These are phyloP conservation scores for Prenolepis imparis DNA, from an alignment of 2,888 invertebrate species.

Conservation along the genomic window DNA sequence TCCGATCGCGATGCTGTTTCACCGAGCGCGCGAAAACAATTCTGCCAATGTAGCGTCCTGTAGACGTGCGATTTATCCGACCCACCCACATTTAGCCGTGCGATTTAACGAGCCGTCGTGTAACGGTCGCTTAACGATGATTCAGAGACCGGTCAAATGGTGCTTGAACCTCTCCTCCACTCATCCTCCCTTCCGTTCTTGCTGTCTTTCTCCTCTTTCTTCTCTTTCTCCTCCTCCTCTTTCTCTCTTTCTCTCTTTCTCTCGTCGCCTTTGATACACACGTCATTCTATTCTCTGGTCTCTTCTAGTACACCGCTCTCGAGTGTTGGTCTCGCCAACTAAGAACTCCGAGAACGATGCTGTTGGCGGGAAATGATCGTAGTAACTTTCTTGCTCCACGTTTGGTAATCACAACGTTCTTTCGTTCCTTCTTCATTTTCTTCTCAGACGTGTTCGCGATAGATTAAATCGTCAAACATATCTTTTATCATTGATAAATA, in stretches of 20 bases:
- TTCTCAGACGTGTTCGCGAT: not conserved
- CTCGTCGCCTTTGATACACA: not conserved
- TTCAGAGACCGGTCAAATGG: slow-evolving; percentile 82
- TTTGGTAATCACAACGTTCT: not conserved
- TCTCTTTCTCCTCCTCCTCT: slow-evolving; percentile 21
- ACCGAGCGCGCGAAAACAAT: slow-evolving; percentile 46
- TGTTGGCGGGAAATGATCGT: slow-evolving; percentile 41
- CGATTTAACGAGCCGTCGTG: slow-evolving; percentile 76
- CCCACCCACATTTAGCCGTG: slow-evolving; percentile 73
- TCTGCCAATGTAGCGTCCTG: slow-evolving; percentile 58
- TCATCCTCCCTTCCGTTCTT: slow-evolving; percentile 26
- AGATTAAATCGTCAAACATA: not conserved
- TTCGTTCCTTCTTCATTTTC: not conserved
- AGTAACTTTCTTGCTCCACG: slow-evolving; percentile 23
- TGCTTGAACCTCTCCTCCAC: slow-evolving; percentile 78
- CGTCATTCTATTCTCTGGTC: slow-evolving; percentile 32
- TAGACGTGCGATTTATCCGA: slow-evolving; percentile 70
- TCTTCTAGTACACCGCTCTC: slow-evolving; percentile 36
- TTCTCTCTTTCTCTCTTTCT: slow-evolving; percentile 15
- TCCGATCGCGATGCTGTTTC: slow-evolving; percentile 23
- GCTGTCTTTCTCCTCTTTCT: slow-evolving; percentile 4
- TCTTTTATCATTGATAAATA: not conserved
- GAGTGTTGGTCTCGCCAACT: slow-evolving; percentile 45
- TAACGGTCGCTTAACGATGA: slow-evolving; percentile 79
- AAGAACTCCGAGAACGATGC: slow-evolving; percentile 53